Evolutionary conservation across 2,888 invertebrate species (phyloP).

Genomic region (Tigriopus californicus): DNA sequence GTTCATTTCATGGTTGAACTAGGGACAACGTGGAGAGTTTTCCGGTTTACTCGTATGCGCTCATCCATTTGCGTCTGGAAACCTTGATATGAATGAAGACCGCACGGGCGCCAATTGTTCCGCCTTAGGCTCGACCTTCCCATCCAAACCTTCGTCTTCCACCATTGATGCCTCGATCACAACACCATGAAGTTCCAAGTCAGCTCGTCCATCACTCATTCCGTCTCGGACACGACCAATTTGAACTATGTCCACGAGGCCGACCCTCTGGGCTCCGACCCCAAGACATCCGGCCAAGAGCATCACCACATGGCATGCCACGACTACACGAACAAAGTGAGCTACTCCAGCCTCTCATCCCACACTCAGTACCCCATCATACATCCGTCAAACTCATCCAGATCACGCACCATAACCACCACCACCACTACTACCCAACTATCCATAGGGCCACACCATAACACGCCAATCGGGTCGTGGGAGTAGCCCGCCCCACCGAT

Average conservation of each 20-base stretch:
- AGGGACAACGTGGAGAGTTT: too few relatives aligned
- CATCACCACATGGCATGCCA: constrained; percentile 13
- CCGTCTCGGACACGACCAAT: too few relatives aligned
- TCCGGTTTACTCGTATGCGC: too few relatives aligned
- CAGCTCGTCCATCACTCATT: too few relatives aligned
- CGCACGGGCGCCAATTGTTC: neutral
- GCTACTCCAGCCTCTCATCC: neutral
- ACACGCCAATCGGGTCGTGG: neutral
- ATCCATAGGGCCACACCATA: too few relatives aligned
- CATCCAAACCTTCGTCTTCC: neutral
- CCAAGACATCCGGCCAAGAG: neutral
- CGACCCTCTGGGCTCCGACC: neutral
- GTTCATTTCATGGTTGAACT: too few relatives aligned
- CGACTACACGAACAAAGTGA: constrained; percentile 12
- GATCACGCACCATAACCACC: neutral
- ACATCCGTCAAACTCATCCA: neutral
- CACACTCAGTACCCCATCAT: neutral
- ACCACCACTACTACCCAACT: neutral
- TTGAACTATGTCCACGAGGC: neutral
- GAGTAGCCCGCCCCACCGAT: neutral
- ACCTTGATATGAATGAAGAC: neutral
- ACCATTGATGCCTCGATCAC: neutral
- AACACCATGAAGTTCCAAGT: neutral
- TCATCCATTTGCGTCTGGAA: too few relatives aligned
- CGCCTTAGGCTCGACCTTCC: neutral